phyloP scores from a whole-genome alignment of 2,113 vertebrate species.

The Ictidomys tridecemlineatus region DNA sequence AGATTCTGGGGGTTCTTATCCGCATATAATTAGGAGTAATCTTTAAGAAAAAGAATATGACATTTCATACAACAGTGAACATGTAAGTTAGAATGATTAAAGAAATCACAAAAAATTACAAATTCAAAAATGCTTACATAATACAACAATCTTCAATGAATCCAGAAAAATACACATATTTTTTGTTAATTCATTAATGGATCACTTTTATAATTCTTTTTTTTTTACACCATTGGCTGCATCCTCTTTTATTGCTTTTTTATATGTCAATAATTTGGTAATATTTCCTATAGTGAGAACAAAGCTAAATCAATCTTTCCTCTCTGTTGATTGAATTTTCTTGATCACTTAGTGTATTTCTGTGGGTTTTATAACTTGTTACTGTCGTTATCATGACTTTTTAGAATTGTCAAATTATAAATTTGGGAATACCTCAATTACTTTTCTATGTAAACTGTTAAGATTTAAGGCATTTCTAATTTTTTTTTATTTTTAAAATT shows the following conservation, averaged over 20 bases:
- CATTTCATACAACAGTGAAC: slow-evolving; percentile 48
- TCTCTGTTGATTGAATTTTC: neutral
- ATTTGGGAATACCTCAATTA: too few relatives aligned
- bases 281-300: slow-evolving; percentile 42
- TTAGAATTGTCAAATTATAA: too few relatives aligned
- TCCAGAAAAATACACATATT: neutral
- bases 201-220: neutral
- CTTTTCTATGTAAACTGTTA: too few relatives aligned
- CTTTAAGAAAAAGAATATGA: neutral
- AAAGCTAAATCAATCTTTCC: slow-evolving; percentile 1
- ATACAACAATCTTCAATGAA: neutral
- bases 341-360: neutral
- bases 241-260: neutral
- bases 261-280: neutral
- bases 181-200: neutral
- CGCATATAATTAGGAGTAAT: neutral
- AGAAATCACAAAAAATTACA: slow-evolving; percentile 12
- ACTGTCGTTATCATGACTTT: too few relatives aligned
- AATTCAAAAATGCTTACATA: neutral
- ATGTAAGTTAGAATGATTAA: slow-evolving; percentile 37
- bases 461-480: slow-evolving; percentile 41
- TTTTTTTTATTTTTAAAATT: neutral
- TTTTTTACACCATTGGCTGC: neutral
- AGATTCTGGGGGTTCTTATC: neutral
- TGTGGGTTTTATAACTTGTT: too few relatives aligned